Conservation (phyloP, 2,888 invertebrate genomes). For the Glyphotaelius pellucidus region DNA sequence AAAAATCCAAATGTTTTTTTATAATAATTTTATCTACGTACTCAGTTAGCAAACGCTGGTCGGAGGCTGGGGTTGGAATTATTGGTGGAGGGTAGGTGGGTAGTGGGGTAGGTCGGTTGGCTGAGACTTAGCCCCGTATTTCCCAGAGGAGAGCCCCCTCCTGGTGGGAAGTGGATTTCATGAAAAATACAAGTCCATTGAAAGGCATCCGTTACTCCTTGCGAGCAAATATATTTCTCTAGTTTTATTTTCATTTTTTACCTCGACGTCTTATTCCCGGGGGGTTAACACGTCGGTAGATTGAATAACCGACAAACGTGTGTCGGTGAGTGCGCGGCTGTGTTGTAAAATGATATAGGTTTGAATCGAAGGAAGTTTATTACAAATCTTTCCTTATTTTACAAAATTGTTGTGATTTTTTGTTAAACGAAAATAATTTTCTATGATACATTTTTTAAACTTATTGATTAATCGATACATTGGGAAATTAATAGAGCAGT, state of each 20-base stretch:
- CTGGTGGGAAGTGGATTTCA: background rate
- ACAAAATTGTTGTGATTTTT: too few species aligned
- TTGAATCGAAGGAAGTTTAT: too few species aligned
- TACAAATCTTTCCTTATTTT: too few species aligned
- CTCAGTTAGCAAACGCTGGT: background rate
- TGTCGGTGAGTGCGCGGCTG: background rate
- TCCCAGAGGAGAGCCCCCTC: background rate
- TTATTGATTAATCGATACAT: too few species aligned
- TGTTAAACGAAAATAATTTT: too few species aligned
- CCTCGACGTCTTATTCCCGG: background rate
- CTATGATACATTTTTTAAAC: too few species aligned
- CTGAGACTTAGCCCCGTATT: background rate
- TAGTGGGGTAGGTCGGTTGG: background rate
- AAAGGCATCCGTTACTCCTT: constrained; percentile 4
- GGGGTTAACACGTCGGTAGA: background rate
- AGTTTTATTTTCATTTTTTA: background rate
- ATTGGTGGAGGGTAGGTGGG: background rate
- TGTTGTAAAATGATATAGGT: background rate
- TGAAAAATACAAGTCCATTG: constrained; percentile 29
- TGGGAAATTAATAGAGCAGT: too few species aligned
- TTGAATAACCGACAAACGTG: background rate
- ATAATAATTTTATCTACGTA: background rate
- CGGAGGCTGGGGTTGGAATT: background rate
- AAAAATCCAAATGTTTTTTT: too few species aligned
- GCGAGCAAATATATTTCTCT: background rate